A percentile compares a stretch with the other conserved stretches of the same genome.
Conservation (phyloP, 2,888 invertebrate genomes). For the Ectemnius continuus region DNA sequence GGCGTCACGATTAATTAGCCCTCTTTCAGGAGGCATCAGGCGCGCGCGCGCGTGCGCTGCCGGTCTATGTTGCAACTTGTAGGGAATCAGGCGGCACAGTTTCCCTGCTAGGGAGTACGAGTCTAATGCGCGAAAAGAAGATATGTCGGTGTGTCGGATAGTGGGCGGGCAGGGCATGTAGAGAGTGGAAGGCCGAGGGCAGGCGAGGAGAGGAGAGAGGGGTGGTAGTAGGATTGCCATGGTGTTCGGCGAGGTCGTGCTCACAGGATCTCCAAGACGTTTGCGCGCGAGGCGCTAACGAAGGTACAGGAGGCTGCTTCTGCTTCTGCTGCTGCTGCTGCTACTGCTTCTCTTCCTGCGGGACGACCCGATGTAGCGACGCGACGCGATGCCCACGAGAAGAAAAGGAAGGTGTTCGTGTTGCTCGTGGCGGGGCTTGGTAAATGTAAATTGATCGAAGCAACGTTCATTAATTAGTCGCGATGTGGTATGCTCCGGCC, state of each 20-base stretch:
- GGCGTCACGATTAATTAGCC: slow-evolving; percentile 34
- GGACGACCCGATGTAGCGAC: slow-evolving; percentile 14
- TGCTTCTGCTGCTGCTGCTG: background rate
- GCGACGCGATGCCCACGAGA: slow-evolving; percentile 13
- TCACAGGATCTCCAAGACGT: slow-evolving; percentile 43
- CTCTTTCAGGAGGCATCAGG: slow-evolving; percentile 10
- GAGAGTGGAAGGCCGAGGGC: slow-evolving; percentile 19
- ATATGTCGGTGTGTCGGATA: background rate
- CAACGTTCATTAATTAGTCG: slow-evolving; percentile 77
- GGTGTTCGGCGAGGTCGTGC: slow-evolving; percentile 52
- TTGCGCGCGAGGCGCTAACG: slow-evolving; percentile 63
- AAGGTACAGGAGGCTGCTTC: slow-evolving; percentile 62
- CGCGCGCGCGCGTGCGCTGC: background rate
- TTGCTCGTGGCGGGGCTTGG: slow-evolving; percentile 56
- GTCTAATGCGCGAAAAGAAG: slow-evolving; percentile 11
- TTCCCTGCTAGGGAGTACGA: slow-evolving; percentile 11
- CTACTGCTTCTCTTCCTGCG: slow-evolving; percentile 11
- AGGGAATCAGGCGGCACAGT: slow-evolving; percentile 25
- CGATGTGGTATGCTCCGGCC: slow-evolving; percentile 67
- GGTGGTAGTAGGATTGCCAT: slow-evolving; percentile 14
- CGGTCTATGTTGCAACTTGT: slow-evolving; percentile 1
- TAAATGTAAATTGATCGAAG: slow-evolving; percentile 76
- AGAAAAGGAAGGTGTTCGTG: slow-evolving; percentile 35
- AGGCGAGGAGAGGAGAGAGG: background rate
- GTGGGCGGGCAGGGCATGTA: background rate